Percentiles rank a stretch among this genome's conserved stretches.
Evolutionary conservation across 2,797 vertebrate genomes (phyloP).

Genomic region (Neoniphon sammara): DNA sequence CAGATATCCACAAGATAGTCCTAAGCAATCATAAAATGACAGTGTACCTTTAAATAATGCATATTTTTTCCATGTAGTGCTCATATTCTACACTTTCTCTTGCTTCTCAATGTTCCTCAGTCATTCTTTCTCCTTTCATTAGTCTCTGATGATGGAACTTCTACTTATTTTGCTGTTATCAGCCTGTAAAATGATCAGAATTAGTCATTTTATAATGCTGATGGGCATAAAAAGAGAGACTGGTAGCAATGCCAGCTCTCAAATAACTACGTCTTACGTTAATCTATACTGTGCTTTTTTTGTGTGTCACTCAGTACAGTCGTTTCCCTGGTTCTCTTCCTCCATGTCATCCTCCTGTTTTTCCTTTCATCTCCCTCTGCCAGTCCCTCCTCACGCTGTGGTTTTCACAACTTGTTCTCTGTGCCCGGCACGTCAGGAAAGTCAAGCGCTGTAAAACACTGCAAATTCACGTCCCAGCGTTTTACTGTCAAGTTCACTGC

Average conservation of each 20-base stretch:
- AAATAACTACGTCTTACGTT: background rate
- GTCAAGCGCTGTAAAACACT: constrained; percentile 23
- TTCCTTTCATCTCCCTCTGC: constrained; percentile 1
- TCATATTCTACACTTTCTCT: background rate
- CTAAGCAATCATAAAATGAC: too few relatives aligned
- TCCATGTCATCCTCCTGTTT: constrained; percentile 1
- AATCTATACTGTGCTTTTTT: background rate
- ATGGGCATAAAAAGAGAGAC: constrained; percentile 6
- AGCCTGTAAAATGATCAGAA: constrained; percentile 7
- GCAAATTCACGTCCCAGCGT: constrained; percentile 45
- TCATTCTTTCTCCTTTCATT: background rate
- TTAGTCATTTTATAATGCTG: background rate
- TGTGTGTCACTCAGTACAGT: constrained; percentile 24
- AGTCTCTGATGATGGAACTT: background rate
- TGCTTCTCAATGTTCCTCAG: background rate
- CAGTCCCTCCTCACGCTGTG: constrained; percentile 37
- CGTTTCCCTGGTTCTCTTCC: background rate
- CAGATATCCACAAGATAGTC: too few relatives aligned
- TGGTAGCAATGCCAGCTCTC: constrained; percentile 16
- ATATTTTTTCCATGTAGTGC: too few relatives aligned
- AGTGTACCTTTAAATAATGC: too few relatives aligned
- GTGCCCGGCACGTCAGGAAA: constrained; percentile 22
- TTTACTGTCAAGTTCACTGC: constrained; percentile 25
- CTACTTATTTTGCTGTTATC: background rate
- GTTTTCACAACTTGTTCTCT: background rate